Conservation (phyloP, 2,888 invertebrate genomes). For the Ferdinandea cuprea region DNA sequence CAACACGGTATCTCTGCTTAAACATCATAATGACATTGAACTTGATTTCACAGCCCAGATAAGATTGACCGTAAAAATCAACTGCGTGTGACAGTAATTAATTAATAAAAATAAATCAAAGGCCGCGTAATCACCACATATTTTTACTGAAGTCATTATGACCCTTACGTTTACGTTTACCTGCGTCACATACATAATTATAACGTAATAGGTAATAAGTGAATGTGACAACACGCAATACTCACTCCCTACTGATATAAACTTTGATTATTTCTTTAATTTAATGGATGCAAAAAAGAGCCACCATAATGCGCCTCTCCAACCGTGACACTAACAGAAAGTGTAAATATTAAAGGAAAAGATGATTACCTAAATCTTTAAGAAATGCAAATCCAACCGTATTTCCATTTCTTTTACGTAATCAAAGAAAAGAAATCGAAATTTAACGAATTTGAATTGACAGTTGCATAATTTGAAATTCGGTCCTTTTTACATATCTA, state of each 20-base stretch:
- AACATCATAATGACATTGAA: conserved; percentile 30
- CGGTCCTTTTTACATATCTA: conserved; percentile 55
- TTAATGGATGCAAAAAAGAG: too few relatives aligned
- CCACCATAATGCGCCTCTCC: not conserved
- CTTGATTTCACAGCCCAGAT: conserved; percentile 36
- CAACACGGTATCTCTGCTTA: not conserved
- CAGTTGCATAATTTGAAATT: conserved; percentile 70
- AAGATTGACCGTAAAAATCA: conserved; percentile 6
- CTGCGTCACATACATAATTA: conserved; percentile 11
- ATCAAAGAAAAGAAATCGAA: conserved; percentile 61
- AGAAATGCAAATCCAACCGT: conserved; percentile 26
- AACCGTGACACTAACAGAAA: conserved; percentile 14
- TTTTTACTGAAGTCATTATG: not conserved
- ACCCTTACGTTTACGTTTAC: conserved; percentile 8
- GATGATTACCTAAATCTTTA: not conserved
- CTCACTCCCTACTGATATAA: not conserved
- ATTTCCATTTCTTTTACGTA: conserved; percentile 47
- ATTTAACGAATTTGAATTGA: conserved; percentile 42
- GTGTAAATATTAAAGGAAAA: conserved; percentile 5
- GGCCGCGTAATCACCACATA: conserved; percentile 21
- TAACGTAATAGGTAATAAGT: conserved; percentile 16
- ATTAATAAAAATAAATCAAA: not conserved
- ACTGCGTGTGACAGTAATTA: conserved; percentile 21
- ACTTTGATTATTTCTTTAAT: not conserved
- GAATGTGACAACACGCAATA: conserved; percentile 2